These are phyloP conservation scores for Patella ulyssiponensis DNA, from an alignment of 2,888 invertebrate genomes.

Conservation along the genomic window DNA sequence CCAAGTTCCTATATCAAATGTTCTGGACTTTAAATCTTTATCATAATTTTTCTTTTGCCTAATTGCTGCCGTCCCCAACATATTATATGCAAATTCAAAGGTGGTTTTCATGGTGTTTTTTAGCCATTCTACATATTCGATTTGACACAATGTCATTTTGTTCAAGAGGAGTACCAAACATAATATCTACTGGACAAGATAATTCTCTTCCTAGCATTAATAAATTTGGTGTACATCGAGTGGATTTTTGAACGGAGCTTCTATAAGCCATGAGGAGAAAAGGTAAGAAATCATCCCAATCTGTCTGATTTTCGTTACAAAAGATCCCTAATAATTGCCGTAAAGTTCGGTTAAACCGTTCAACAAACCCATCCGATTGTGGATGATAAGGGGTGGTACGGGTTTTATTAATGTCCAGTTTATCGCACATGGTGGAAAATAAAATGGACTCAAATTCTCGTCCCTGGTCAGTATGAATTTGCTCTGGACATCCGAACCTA, in stretches of 20 bases:
- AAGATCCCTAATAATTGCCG: not conserved
- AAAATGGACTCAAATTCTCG: not conserved
- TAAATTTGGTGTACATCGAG: not conserved
- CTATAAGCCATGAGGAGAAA: constrained; percentile 3
- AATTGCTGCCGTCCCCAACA: no score
- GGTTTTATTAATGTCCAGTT: not conserved
- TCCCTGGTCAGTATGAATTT: constrained; percentile 10
- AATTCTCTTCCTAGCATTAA: not conserved
- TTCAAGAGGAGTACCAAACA: not conserved
- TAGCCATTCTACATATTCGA: not conserved
- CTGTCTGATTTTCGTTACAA: not conserved
- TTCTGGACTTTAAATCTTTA: no score
- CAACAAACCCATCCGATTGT: not conserved
- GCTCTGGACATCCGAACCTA: not conserved
- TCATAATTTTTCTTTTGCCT: no score
- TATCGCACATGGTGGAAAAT: not conserved
- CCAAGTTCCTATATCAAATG: no score
- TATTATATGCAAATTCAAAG: no score
- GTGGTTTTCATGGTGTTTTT: no score
- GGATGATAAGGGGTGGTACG: not conserved
- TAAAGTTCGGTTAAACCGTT: not conserved
- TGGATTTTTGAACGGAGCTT: not conserved
- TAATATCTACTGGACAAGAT: not conserved
- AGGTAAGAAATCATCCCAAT: not conserved
- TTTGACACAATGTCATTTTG: not conserved